Conservation (phyloP, 2,888 invertebrate species). For the Diadegma fenestrale region DNA sequence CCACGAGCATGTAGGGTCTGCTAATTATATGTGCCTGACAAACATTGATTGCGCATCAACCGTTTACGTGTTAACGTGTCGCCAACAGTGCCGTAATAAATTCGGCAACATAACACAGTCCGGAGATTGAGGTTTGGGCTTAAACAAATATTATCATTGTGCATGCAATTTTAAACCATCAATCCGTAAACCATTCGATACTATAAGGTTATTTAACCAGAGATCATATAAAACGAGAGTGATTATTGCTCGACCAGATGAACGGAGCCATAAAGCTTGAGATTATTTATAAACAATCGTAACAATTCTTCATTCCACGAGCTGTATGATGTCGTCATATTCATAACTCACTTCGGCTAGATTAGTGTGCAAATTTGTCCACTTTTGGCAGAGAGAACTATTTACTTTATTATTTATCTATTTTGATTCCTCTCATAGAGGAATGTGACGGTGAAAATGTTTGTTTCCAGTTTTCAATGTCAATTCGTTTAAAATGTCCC, state of each 20-base stretch:
- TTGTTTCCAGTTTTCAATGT: no score
- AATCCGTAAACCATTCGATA: constrained; percentile 9
- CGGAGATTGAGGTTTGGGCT: not conserved
- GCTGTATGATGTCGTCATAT: not conserved
- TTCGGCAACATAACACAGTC: constrained; percentile 39
- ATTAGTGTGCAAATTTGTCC: not conserved
- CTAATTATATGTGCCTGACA: constrained; percentile 68
- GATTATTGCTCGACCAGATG: not conserved
- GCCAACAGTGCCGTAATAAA: constrained; percentile 43
- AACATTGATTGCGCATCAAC: constrained; percentile 65
- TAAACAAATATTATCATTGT: constrained; percentile 20
- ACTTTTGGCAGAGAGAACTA: not conserved
- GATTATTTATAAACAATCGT: not conserved
- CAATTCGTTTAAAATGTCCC: no score
- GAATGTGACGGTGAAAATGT: no score
- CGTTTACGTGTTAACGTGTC: constrained; percentile 49
- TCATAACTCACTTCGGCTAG: not conserved
- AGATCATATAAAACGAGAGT: constrained; percentile 22
- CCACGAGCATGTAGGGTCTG: constrained; percentile 48
- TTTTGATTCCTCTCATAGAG: no score
- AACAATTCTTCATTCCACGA: not conserved
- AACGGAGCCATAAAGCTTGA: not conserved
- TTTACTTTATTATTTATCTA: not conserved
- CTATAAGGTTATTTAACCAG: not conserved
- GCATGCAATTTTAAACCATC: constrained; percentile 28